A percentile compares a stretch with the other conserved stretches of the same genome.
Evolutionary conservation across 2,888 invertebrate species (phyloP).

Genomic region (Nasonovia ribisnigri): DNA sequence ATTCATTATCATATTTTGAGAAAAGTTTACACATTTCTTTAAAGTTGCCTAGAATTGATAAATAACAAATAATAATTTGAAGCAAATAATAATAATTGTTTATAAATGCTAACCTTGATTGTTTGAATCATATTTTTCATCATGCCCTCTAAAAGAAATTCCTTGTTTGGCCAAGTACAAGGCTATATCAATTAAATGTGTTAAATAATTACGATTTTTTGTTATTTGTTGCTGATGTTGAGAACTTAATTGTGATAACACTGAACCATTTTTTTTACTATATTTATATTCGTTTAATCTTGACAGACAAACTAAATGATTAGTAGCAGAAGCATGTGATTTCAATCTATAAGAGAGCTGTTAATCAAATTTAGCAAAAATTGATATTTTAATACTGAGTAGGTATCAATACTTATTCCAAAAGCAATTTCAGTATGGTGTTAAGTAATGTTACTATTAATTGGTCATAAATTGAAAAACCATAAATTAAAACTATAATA

Average conservation of each 20-base stretch:
- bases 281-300: not conserved
- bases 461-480: no score
- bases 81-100: not conserved
- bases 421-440: no score
- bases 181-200: not conserved
- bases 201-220: not conserved
- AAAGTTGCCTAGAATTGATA: not conserved
- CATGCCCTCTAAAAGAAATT: constrained; percentile 2
- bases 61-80: not conserved
- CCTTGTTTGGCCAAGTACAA: constrained; percentile 2
- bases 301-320: not conserved
- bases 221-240: not conserved
- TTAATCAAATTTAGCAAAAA: not conserved
- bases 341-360: constrained; percentile 1
- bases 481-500: no score
- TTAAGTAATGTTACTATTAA: no score
- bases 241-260: not conserved
- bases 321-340: not conserved
- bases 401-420: no score
- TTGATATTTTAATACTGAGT: no score
- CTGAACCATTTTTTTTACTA: constrained; percentile 5
- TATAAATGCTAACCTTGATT: constrained; percentile 8
- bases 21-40: not conserved
- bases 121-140: not conserved
- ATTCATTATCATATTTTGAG: no score